Evolutionary conservation across 2,113 vertebrate genomes (phyloP).

Genomic region (Thunnus thynnus): DNA sequence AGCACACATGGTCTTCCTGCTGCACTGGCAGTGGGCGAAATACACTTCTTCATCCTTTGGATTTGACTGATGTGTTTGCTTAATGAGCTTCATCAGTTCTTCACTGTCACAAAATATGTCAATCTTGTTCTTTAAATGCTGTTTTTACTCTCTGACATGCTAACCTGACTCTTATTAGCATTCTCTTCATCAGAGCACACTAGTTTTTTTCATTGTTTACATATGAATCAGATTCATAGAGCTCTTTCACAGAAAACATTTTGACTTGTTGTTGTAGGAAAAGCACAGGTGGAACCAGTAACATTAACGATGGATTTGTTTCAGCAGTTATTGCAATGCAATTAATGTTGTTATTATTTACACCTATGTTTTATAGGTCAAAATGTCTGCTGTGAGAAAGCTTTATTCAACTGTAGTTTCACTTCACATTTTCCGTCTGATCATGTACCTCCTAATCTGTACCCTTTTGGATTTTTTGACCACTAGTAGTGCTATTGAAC

Average conservation of each 20-base stretch:
- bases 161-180: conserved; percentile 6
- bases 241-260: background rate
- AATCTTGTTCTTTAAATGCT: conserved; percentile 29
- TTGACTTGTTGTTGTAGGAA: background rate
- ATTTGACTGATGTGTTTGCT: conserved; percentile 41
- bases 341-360: background rate
- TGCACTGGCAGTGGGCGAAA: conserved; percentile 19
- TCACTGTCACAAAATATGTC: conserved; percentile 31
- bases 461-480: background rate
- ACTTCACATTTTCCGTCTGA: too few relatives aligned
- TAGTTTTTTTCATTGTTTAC: background rate
- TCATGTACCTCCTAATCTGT: background rate
- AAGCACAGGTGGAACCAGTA: background rate
- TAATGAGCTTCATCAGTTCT: conserved; percentile 46
- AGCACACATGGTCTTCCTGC: background rate
- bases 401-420: background rate
- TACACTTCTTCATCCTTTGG: conserved; percentile 21
- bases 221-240: background rate
- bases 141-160: conserved; percentile 18
- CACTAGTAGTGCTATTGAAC: background rate
- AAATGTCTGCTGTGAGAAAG: background rate
- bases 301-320: background rate
- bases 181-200: background rate
- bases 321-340: conserved; percentile 2
- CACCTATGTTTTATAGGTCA: background rate